Evolutionary conservation across 2,888 invertebrate genomes (phyloP), one percentile per base, ranked within the genome.

Genomic region (Galerucella nymphaeae): DNA sequence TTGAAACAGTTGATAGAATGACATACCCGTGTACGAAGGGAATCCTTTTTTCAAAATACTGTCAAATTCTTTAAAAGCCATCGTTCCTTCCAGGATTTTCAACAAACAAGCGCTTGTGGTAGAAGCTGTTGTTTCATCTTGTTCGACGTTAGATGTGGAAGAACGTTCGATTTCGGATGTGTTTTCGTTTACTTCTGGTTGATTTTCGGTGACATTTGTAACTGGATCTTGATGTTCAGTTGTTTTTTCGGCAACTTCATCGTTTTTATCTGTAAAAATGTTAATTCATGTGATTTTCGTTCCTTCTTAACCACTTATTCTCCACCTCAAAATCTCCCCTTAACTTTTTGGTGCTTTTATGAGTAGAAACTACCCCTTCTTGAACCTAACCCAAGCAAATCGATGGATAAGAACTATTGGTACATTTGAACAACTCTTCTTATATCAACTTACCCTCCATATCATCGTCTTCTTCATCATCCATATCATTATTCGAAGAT

Each of bases 391-490:
- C 30, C 30, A 38, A 38, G 5, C 30, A 38, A 38, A 38, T 38
- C 30, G 30, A 38, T 38, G 8, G 9, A 9, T 9, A 38, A 38
- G 8, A 38, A 38, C 30, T 8, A 38, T 38, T 38, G 1, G 30
- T 48, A n/a, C 48, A 48, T 48, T 48, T 48, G 48, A 48, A 48
- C n/a, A n/a, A 48, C 48, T 48, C 11, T 6, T 48, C 4, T 5
- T n/a, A n/a, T 9, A 53, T 53, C n/a, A 53, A 45, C 42, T 42
- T 45, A 65, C 59, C 61, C 13, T 67, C 74, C 2, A 10, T 18
- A n/a, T 74, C 73, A 82, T 90, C 89, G 83, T 90, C 89, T 0
- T 89, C 88, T 71, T 89, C 89, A 77, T 89, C 89, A 20, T 85
- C 82, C 70, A 88, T 87, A 58, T 79, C 80, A 13, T 80, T 78